Percentiles rank a stretch among this genome's conserved stretches.
Evolutionary conservation across 1,140 invertebrate genomes (phyloP).

Genomic region (Dendroctonus valens): DNA sequence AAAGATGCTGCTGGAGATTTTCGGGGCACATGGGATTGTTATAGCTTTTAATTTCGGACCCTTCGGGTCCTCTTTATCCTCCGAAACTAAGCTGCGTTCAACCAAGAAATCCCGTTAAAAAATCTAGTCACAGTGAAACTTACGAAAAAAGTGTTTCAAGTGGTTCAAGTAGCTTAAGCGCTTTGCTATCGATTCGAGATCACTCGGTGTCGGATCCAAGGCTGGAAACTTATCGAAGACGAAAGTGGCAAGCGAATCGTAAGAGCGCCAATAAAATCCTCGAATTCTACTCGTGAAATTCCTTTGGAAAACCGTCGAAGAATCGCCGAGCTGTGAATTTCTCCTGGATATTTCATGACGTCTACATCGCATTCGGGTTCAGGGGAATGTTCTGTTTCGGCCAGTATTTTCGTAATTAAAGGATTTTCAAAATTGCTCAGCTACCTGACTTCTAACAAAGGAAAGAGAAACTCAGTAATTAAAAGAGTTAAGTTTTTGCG

Average conservation of each 20-base stretch:
- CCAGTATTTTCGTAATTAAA: too few relatives aligned
- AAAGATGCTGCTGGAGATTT: constrained; percentile 3
- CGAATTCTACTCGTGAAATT: constrained; percentile 5
- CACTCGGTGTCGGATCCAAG: constrained; percentile 10
- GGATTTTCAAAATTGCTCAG: too few relatives aligned
- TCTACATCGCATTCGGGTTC: not conserved
- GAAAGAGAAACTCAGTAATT: too few relatives aligned
- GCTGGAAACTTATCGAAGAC: constrained; percentile 15
- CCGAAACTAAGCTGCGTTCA: too few relatives aligned
- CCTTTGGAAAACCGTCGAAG: constrained; percentile 4
- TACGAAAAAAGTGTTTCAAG: too few relatives aligned
- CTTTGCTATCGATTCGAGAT: constrained; percentile 3
- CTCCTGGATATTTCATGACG: not conserved
- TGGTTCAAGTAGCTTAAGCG: not conserved
- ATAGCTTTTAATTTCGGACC: constrained; percentile 6
- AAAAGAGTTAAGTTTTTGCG: too few relatives aligned
- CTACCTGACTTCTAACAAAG: too few relatives aligned
- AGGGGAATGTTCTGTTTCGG: too few relatives aligned
- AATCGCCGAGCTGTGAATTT: not conserved
- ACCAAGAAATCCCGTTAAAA: too few relatives aligned
- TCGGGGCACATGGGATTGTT: not conserved
- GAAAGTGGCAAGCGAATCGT: constrained; percentile 13
- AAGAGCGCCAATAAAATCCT: constrained; percentile 15
- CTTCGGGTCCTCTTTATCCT: not conserved
- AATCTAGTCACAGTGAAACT: too few relatives aligned